Evolutionary conservation across 2,888 invertebrate species (phyloP), one percentile per base, ranked within the genome.

Genomic region (Mamestra brassicae): DNA sequence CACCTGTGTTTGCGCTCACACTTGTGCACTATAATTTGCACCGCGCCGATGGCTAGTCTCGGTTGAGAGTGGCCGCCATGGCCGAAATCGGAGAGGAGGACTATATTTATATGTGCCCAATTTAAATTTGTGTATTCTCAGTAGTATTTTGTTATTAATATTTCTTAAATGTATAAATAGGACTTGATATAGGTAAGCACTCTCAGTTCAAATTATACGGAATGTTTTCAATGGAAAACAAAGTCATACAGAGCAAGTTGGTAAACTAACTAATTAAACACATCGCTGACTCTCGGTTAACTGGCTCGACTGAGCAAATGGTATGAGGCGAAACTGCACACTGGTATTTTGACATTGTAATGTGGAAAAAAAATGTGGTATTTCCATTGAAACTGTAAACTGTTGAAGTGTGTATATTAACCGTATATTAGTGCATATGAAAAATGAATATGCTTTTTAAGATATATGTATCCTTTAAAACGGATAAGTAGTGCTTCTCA

Each of bases 221-320:
- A 62, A 50, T 26, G 36, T 45, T 81, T 67, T 64, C n/a, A 69
- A 61, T 38, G 15, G 45, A 34, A 54, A 78, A 78, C 68, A 66
- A 69, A 79, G 61, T 55, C 50, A n/a, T 5, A n/a, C 26, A 6
- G 52, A 58, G 61, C 66, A 58, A 78, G 68, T 79, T 78, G 15
- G 65, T 45, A 66, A 73, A 80, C 34, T 17, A 77, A 64, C 50
- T 69, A 83, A 83, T 80, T 78, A 69, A 83, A 78, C 73, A 78
- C 79, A 45, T 73, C 57, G 68, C 65, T 73, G 68, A 45, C 61
- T 65, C 65, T 42, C 61, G 1, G 52, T 50, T 58, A 78, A 73
- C 50, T 66, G 52, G 64, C 47, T 65, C 38, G 42, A 69, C 26
- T 61, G 83, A 68, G 8, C 52, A 54, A 54, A 34, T 61, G 26